These are phyloP conservation scores for Hyperopisus bebe DNA, from an alignment of 2,113 vertebrate genomes.

Conservation along the genomic window DNA sequence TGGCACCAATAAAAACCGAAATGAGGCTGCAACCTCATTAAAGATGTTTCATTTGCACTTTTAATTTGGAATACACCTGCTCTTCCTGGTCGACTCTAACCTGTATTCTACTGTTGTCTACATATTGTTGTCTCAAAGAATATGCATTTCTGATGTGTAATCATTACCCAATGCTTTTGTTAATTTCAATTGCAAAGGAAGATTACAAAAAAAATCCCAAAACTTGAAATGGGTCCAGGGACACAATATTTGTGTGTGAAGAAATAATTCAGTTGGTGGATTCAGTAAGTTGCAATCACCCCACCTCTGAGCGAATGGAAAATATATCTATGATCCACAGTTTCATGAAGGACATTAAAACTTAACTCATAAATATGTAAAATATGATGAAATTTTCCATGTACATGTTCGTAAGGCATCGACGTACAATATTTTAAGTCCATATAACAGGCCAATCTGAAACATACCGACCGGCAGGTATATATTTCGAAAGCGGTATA, in stretches of 20 bases:
- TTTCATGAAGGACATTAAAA: background rate
- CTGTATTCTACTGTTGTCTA: background rate
- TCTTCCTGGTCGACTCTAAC: background rate
- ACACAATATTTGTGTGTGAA: background rate
- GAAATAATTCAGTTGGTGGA: background rate
- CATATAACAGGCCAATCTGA: background rate
- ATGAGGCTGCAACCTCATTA: background rate
- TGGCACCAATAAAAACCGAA: background rate
- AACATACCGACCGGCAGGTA: background rate
- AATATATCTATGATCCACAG: background rate
- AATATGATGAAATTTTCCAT: background rate
- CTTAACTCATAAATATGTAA: background rate
- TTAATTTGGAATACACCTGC: background rate
- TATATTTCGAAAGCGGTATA: background rate
- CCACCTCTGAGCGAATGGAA: background rate
- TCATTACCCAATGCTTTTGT: background rate
- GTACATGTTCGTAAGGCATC: background rate
- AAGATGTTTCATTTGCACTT: background rate
- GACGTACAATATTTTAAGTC: background rate
- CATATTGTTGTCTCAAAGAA: background rate
- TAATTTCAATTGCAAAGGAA: background rate
- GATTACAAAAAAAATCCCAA: background rate
- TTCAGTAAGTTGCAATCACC: background rate
- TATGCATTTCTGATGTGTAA: background rate
- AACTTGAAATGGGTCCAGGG: background rate